Conservation (phyloP, 2,113 vertebrate species). For the Serilophus lunatus region DNA sequence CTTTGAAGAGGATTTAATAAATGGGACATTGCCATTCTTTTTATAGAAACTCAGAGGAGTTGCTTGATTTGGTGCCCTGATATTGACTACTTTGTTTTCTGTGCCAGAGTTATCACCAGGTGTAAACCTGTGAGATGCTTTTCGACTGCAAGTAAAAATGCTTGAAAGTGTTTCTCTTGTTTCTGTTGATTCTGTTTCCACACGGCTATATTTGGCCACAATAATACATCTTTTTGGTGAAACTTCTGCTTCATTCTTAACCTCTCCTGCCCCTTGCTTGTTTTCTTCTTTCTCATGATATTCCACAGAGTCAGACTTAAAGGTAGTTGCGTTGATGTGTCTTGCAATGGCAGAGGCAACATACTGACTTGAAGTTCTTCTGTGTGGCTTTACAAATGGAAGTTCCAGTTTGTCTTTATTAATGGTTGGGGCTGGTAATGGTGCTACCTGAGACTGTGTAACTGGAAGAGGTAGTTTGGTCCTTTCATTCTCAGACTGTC, state of each 20-base stretch:
- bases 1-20: conserved; percentile 5
- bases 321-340: conserved; percentile 52
- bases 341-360: conserved; percentile 88
- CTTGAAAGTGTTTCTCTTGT: background rate
- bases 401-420: conserved; percentile 66
- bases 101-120: background rate
- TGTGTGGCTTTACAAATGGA: conserved; percentile 81
- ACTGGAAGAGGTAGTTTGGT: background rate
- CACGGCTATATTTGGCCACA: background rate
- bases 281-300: background rate
- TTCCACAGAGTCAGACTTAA: background rate
- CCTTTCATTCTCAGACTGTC: background rate
- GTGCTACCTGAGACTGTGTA: background rate
- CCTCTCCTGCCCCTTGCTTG: background rate
- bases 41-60: background rate
- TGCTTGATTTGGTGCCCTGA: conserved; percentile 11
- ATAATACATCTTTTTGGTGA: background rate
- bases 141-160: conserved; percentile 2
- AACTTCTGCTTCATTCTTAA: background rate
- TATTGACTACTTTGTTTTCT: background rate
- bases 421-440: background rate
- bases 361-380: conserved; percentile 91
- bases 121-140: background rate
- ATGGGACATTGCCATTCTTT: conserved; percentile 1
- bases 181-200: background rate